phyloP scores from a whole-genome alignment of 2,888 invertebrate species.

The Dasypogon diadema region DNA sequence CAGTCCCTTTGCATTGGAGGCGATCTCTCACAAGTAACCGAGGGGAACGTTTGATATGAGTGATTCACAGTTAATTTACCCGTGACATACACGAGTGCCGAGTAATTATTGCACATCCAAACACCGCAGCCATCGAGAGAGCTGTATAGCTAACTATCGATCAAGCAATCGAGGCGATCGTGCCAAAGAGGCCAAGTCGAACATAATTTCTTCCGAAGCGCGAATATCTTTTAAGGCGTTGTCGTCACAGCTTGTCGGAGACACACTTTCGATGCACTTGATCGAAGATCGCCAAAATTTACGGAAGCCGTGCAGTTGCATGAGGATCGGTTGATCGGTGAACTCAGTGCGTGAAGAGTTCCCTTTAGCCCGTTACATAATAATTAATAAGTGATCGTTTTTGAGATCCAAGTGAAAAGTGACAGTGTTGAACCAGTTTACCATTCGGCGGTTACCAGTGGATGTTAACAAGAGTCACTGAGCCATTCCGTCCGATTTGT shows the following conservation, averaged over 20 bases:
- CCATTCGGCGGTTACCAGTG: no score
- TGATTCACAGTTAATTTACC: neutral
- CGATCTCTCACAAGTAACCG: constrained; percentile 9
- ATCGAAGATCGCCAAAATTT: constrained; percentile 22
- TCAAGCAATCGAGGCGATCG: constrained; percentile 15
- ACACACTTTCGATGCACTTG: constrained; percentile 25
- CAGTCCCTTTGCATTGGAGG: constrained; percentile 1
- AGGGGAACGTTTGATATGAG: neutral
- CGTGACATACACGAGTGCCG: no score
- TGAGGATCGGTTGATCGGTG: constrained; percentile 21
- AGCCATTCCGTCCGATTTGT: neutral
- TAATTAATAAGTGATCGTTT: neutral
- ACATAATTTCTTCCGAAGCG: constrained; percentile 11
- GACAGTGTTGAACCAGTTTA: no score
- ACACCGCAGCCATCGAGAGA: neutral
- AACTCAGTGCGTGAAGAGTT: neutral
- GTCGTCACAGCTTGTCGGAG: constrained; percentile 38
- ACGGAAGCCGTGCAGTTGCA: constrained; percentile 29
- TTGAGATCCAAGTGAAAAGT: neutral
- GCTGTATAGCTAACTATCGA: constrained; percentile 14
- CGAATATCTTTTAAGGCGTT: constrained; percentile 42
- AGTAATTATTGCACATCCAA: no score
- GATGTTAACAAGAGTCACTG: neutral
- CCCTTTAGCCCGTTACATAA: neutral
- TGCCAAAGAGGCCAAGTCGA: constrained; percentile 8